These are phyloP conservation scores for Stratiomys singularior DNA, from an alignment of 2,888 invertebrate species.

Conservation along the genomic window DNA sequence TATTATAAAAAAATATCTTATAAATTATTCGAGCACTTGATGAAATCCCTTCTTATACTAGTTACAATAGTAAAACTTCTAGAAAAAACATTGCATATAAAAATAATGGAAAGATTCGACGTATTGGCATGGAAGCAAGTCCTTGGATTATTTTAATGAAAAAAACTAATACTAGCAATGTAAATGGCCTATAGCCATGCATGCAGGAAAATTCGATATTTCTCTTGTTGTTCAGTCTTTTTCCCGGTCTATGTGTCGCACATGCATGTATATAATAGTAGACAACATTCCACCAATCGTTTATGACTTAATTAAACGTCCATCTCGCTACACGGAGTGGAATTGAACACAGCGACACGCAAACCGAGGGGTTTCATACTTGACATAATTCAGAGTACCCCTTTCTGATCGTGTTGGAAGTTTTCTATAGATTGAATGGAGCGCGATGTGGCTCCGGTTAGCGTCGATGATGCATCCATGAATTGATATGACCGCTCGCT, in stretches of 20 bases:
- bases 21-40: constrained; percentile 32
- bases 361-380: neutral
- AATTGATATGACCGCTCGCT: constrained; percentile 63
- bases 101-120: constrained; percentile 31
- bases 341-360: constrained; percentile 23
- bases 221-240: neutral
- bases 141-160: neutral
- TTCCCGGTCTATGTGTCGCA: neutral
- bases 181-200: constrained; percentile 3
- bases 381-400: neutral
- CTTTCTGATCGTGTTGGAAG: constrained; percentile 53
- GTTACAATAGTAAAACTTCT: constrained; percentile 33
- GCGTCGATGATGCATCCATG: constrained; percentile 64
- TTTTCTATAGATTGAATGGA: constrained; percentile 65
- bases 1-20: constrained; percentile 37
- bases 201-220: constrained; percentile 16
- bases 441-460: constrained; percentile 63
- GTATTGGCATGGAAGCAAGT: neutral
- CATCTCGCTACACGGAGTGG: neutral
- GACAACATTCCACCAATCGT: constrained; percentile 2
- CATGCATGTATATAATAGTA: neutral
- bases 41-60: constrained; percentile 13
- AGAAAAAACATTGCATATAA: constrained; percentile 33
- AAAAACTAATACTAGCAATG: constrained; percentile 29
- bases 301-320: neutral